Evolutionary conservation across 2,888 invertebrate species (phyloP), one percentile per base, ranked within the genome.

Genomic region (Phyto melanocephala): DNA sequence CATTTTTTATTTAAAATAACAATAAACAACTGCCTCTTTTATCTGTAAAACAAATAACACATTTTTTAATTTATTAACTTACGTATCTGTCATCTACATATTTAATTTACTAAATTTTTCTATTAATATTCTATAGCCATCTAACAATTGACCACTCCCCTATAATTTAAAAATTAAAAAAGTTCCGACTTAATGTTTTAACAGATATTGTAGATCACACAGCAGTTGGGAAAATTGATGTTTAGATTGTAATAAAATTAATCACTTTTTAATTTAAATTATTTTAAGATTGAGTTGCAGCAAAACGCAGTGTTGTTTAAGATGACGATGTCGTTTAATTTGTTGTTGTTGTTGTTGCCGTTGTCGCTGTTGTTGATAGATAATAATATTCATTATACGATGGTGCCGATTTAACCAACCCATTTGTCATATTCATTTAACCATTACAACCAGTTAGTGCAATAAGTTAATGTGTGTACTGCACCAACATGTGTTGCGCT

Each of bases 401-500:
- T 70, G 47, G 82, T 82, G 82, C 67, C 54, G 75, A 82, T 79
- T 82, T 63, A 71, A 76, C 75, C 68, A 79, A 79, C 60, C 79
- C 75, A 79, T 82, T 82, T 82, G 79, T 82, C 79, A 82, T 72
- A 79, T 71, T 82, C 82, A 67, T 70, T 82, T 76, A 75, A 58
- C 72, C 40, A 54, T 47, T 58, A 65, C 42, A 28, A 20, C 40
- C 40, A 40, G 13, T 22, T 28, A n/a, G 42, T 7, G 17, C 37
- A n/a, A 17, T 37, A 2, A 3, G 6, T 40, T 60, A 60, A 60
- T 40, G 60, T 40, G 58, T 24, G 10, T 37, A 15, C 6, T 50
- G 6, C 15, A 10, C 11, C 3, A n/a, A 50, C 50, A 24, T 50
- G 24, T 50, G 28, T 15, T 54, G 28, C 28, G n/a, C 47, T 20